Evolutionary conservation across 1,140 invertebrate species (phyloP).

Genomic region (Drosophila lacteicornis): DNA sequence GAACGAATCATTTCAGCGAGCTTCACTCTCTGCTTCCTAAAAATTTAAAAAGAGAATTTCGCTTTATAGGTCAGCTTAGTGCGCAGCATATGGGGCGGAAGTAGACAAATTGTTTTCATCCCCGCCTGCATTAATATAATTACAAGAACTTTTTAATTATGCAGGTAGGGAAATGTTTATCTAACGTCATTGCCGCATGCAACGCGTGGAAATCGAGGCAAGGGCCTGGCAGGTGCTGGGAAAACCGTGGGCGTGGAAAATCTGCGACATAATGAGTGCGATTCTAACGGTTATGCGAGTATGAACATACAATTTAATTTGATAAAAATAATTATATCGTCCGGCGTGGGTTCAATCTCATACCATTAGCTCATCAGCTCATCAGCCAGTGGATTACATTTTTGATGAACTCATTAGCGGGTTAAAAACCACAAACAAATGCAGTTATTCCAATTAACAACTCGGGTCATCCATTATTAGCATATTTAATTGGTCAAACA

Average conservation of each 20-base stretch:
- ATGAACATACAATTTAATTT: conserved; percentile 11
- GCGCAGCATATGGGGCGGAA: conserved; percentile 8
- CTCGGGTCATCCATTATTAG: conserved; percentile 19
- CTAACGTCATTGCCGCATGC: conserved; percentile 40
- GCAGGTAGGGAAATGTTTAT: conserved; percentile 46
- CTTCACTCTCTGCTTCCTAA: background rate
- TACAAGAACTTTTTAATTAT: conserved; percentile 39
- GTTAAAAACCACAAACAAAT: conserved; percentile 24
- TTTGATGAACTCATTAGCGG: conserved; percentile 15
- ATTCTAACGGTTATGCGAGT: conserved; percentile 28
- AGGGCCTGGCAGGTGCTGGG: conserved; percentile 5
- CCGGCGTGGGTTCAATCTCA: background rate
- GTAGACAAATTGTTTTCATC: conserved; percentile 8
- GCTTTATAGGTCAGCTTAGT: background rate
- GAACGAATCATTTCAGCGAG: background rate
- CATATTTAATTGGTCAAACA: conserved; percentile 37
- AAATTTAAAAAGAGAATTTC: conserved; percentile 5
- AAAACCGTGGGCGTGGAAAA: conserved; percentile 28
- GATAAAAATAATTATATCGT: conserved; percentile 32
- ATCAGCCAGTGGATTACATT: background rate
- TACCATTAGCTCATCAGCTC: conserved; percentile 4
- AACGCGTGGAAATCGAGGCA: conserved; percentile 43
- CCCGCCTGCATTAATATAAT: conserved; percentile 8
- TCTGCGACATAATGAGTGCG: conserved; percentile 16
- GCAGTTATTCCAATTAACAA: conserved; percentile 30